Evolutionary conservation across 2,888 invertebrate genomes (phyloP).

Genomic region (Idaea straminata): DNA sequence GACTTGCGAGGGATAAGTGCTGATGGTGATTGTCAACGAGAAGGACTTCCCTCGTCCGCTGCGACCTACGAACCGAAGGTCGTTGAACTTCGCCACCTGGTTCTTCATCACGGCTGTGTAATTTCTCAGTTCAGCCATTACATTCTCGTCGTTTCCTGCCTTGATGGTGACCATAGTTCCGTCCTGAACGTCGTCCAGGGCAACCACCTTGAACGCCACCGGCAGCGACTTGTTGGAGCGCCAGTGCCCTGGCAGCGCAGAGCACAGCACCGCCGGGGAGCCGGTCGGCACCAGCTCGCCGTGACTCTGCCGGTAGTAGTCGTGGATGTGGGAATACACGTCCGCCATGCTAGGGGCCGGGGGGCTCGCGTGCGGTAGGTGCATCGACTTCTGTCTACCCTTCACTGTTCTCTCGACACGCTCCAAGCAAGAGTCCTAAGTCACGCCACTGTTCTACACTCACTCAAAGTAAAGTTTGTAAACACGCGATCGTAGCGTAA

Average conservation of each 20-base stretch:
- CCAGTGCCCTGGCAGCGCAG: constrained; percentile 97
- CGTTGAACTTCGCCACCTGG: constrained; percentile 99
- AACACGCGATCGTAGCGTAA: constrained; percentile 57
- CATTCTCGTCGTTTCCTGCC: constrained; percentile 99
- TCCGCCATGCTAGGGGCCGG: constrained; percentile 85
- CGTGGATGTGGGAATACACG: constrained; percentile 86
- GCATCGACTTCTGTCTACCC: constrained; percentile 81
- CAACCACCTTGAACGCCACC: constrained; percentile 96
- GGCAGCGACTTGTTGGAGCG: constrained; percentile 98
- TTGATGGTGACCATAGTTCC: constrained; percentile 96
- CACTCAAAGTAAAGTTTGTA: constrained; percentile 63
- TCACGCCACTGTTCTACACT: constrained; percentile 60
- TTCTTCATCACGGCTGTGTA: constrained; percentile 97
- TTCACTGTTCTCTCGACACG: constrained; percentile 59
- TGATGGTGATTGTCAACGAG: constrained; percentile 95
- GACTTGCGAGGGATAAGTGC: constrained; percentile 87
- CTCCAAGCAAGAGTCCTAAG: constrained; percentile 64
- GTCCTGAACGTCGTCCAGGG: constrained; percentile 95
- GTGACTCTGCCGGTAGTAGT: constrained; percentile 91
- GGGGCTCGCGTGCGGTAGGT: constrained; percentile 82
- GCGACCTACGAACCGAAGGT: constrained; percentile 97
- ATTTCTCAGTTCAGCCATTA: constrained; percentile 96
- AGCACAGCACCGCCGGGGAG: constrained; percentile 96
- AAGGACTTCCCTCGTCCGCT: constrained; percentile 98
- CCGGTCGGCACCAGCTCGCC: constrained; percentile 97